Evolutionary conservation across 2,113 vertebrate species (phyloP), one percentile per base, ranked within the genome.

Genomic region (Scolopax mira): DNA sequence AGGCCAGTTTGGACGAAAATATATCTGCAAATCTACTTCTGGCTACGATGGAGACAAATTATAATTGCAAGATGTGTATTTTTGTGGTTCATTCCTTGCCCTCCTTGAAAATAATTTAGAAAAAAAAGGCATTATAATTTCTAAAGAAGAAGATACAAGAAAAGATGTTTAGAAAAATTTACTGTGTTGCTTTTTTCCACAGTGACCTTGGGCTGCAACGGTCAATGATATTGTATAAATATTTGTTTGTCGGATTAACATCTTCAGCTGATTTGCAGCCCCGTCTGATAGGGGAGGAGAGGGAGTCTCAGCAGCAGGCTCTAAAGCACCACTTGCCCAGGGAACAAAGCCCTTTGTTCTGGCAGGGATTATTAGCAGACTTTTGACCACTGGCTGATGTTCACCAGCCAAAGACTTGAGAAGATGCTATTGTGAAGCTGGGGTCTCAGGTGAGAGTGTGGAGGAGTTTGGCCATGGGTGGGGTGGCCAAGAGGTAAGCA

Each of bases 381-480:
- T 85, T 85, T 57, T 89, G 58, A 73, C 33, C 2, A 1, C n/a
- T 91, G 46, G 13, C 41, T 65, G 21, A 4, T 62, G 49, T 58
- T 95, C 33, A 62, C 31, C 10, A 27, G 30, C 4, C 42, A 58
- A 94, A 86, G 39, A 60, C 35, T 49, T 44, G 39, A 79, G 65
- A 49, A 41, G 44, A 71, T 0, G 0, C 28, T 23, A 3, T 6
- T 69, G 31, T 73, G 19, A 19, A 49, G 13, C 22, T 58, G 49
- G 35, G 21, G 21, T 48, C 8, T 21, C 4, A 2, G 0, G 1
- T 31, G 27, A 49, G 30, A 3, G 0, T 13, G 15, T 1, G 1
- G 54, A 82, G 19, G 44, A 79, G 5, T 13, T 60, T 75, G n/a
- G 24, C 17, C 37, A 62, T 8, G 16, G 5, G 3, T 66, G 28